Conservation (phyloP, 2,113 vertebrate genomes). For the Zapornia atra region DNA sequence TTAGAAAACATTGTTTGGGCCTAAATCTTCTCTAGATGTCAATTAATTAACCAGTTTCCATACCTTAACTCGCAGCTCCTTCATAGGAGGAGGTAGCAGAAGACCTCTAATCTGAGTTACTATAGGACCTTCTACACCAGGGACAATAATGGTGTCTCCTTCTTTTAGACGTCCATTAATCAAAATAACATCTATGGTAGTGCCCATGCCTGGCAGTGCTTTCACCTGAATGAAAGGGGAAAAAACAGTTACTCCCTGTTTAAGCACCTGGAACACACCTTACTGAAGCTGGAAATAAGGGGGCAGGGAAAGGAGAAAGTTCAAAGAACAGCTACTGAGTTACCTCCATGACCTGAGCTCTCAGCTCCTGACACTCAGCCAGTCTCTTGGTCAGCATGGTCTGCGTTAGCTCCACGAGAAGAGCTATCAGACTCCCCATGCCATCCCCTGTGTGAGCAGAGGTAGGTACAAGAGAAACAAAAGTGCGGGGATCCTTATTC, state of each 20-base stretch:
- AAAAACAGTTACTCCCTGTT: neutral
- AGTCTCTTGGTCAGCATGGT: constrained; percentile 91
- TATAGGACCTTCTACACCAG: constrained; percentile 96
- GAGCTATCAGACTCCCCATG: constrained; percentile 94
- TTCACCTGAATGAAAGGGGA: constrained; percentile 83
- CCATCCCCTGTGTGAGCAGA: constrained; percentile 98
- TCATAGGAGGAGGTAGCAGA: constrained; percentile 93
- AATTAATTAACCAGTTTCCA: neutral
- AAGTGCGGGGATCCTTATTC: constrained; percentile 96
- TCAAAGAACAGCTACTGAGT: neutral
- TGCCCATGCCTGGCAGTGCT: constrained; percentile 97
- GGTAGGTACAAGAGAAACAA: constrained; percentile 94
- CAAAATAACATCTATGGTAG: constrained; percentile 96
- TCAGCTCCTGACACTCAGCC: constrained; percentile 92
- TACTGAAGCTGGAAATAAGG: neutral
- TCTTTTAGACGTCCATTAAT: constrained; percentile 92
- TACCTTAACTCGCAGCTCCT: constrained; percentile 96
- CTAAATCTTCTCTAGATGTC: neutral
- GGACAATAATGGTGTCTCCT: constrained; percentile 95
- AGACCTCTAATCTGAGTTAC: constrained; percentile 96
- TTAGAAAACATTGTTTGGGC: neutral
- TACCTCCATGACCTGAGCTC: constrained; percentile 99
- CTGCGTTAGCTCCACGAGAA: constrained; percentile 95
- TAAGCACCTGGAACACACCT: neutral
- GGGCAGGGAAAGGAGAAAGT: neutral